Evolutionary conservation across 2,113 vertebrate genomes (phyloP), one percentile per base, ranked within the genome.

Genomic region (Phalacrocorax brasilianus): DNA sequence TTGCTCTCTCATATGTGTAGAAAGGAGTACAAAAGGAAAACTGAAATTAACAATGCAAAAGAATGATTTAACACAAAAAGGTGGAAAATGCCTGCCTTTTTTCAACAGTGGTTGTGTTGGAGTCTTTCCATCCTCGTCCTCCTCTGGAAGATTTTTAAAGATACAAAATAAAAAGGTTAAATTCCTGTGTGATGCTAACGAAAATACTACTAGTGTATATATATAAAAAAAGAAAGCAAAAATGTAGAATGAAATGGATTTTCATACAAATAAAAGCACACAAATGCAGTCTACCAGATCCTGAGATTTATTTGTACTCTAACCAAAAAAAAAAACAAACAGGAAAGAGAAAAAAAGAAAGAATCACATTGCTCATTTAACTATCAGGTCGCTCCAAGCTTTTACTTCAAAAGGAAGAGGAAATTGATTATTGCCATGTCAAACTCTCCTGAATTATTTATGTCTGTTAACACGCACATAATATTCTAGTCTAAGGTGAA

Each of bases 31-130:
- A 87, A 95, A 96, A 91, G 22, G 13, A 85, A 91, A 97, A 92
- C 21, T 87, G 85, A 96, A 97, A 89, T 95, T 89, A 97, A 97
- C 78, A 95, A 86, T 92, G 97, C 70, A 30, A 96, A 98, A 96
- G 77, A 95, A 95, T 92, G 91, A 91, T 96, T 96, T 93, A 98
- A 98, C 97, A 96, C 81, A 98, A 98, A 98, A 98, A 97, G 96
- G 96, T 98, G 97, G 97, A 98, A 97, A 98, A 98, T 98, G 99
- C 99, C 99, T 99, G 99, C 99, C 99, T 99, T 99, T 99, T 99
- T 98, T 99, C 99, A 99, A 99, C 98, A 99, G 99, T 96, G 99
- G 99, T 97, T 99, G 99, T 96, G 99, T 98, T 97, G 99, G 93
- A 96, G 99, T 98, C 99, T 99, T 99, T 98, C 98, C 98, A 97